A percentile compares a stretch with the other conserved stretches of the same genome.
Conservation (phyloP, 2,888 invertebrate genomes). For the Anagyrus pseudococci region DNA sequence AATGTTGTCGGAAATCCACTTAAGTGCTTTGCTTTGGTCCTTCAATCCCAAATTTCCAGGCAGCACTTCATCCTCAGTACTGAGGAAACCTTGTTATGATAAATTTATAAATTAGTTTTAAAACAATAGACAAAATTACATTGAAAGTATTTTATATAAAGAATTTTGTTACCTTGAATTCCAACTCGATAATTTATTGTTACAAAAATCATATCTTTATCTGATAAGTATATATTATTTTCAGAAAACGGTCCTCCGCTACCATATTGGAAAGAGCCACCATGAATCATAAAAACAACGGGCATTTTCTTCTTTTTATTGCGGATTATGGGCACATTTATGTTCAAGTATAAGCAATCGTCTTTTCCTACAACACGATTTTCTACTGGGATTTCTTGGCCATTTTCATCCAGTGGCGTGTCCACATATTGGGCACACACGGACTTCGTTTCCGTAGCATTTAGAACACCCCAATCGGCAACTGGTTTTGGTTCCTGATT, state of each 20-base stretch:
- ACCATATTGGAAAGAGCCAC: slow-evolving; percentile 59
- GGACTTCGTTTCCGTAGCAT: slow-evolving; percentile 45
- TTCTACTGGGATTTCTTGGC: slow-evolving; percentile 9
- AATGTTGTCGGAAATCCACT: slow-evolving; percentile 5
- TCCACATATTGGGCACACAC: slow-evolving; percentile 48
- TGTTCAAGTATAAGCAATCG: slow-evolving; percentile 51
- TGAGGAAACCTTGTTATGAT: slow-evolving; percentile 4
- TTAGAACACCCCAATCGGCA: slow-evolving; percentile 38
- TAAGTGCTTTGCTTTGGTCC: slow-evolving; percentile 13
- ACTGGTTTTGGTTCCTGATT: slow-evolving; percentile 2
- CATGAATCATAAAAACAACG: slow-evolving; percentile 34
- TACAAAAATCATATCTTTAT: slow-evolving; percentile 22
- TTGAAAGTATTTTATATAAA: no score
- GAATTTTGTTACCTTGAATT: slow-evolving; percentile 8
- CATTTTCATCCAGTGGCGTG: slow-evolving; percentile 21
- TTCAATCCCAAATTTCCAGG: slow-evolving; percentile 22
- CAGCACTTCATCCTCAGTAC: slow-evolving; percentile 5
- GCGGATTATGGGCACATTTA: slow-evolving; percentile 46
- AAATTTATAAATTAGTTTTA: slow-evolving; percentile 72
- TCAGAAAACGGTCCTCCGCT: slow-evolving; percentile 54
- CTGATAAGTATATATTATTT: slow-evolving; percentile 8
- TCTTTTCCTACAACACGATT: slow-evolving; percentile 47
- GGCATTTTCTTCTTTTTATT: slow-evolving; percentile 11
- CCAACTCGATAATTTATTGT: slow-evolving; percentile 25
- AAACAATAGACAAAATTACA: slow-evolving; percentile 44